Evolutionary conservation across 2,888 invertebrate species (phyloP).

Genomic region (Cephalotes varians): DNA sequence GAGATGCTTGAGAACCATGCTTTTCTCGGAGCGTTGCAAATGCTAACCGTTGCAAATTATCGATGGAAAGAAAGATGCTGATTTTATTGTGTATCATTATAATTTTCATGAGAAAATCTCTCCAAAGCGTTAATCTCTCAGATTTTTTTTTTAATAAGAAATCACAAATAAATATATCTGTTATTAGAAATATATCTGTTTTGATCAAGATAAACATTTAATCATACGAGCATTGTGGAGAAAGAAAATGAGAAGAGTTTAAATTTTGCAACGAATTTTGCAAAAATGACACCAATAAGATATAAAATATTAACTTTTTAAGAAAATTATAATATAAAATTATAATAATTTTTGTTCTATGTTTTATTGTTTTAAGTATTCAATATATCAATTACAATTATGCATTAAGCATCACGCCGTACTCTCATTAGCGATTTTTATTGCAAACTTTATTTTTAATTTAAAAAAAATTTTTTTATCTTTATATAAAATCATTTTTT

Average conservation of each 20-base stretch:
- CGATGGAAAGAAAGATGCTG: not conserved
- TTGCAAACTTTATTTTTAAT: too few relatives aligned
- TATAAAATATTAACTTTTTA: not conserved
- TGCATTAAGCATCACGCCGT: too few relatives aligned
- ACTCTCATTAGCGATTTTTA: too few relatives aligned
- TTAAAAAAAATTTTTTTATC: too few relatives aligned
- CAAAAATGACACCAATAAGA: not conserved
- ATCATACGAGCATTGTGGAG: not conserved
- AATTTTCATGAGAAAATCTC: conserved; percentile 7
- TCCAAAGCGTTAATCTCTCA: not conserved
- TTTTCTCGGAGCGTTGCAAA: not conserved
- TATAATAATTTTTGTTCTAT: too few relatives aligned
- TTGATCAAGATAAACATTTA: not conserved
- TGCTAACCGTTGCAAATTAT: not conserved
- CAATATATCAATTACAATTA: too few relatives aligned
- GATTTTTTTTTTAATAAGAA: not conserved
- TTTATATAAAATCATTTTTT: not conserved
- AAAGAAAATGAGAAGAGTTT: not conserved
- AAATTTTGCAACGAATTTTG: not conserved
- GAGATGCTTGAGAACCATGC: not conserved
- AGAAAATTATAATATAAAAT: too few relatives aligned
- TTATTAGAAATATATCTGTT: not conserved
- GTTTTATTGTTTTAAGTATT: too few relatives aligned
- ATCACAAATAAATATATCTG: not conserved
- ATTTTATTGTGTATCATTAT: conserved; percentile 8